phyloP scores from a whole-genome alignment of 2,797 vertebrate species.

The Microcaecilia unicolor region DNA sequence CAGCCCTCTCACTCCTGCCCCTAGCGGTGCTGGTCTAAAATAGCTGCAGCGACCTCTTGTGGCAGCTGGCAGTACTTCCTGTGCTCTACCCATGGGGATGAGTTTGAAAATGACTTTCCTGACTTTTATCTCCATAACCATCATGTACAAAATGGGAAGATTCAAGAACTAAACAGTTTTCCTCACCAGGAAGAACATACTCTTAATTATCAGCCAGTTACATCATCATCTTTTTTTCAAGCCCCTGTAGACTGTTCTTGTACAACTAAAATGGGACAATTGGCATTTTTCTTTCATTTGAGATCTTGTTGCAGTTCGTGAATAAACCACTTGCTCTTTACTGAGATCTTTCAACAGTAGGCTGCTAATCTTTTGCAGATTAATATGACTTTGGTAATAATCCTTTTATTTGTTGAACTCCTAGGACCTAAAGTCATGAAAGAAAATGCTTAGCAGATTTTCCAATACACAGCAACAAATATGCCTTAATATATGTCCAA shows the following conservation, averaged over 20 bases:
- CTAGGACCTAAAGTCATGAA: conserved; percentile 36
- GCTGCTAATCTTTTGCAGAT: conserved; percentile 41
- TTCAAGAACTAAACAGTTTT: no score
- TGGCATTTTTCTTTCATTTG: conserved; percentile 14
- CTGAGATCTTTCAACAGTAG: conserved; percentile 36
- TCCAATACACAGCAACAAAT: conserved; percentile 23
- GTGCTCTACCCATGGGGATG: no score
- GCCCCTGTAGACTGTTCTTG: conserved; percentile 8
- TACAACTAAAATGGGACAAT: conserved; percentile 17
- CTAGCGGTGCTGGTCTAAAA: no score
- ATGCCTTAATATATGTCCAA: conserved; percentile 14
- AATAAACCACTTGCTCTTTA: conserved; percentile 10
- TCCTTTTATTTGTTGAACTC: conserved; percentile 45
- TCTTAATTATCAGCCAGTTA: no score
- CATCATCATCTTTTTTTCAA: no score
- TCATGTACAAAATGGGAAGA: no score
- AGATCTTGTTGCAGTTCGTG: conserved; percentile 29
- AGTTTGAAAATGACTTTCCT: no score
- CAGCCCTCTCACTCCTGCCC: no score
- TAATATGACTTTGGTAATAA: conserved; percentile 37
- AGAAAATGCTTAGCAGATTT: conserved; percentile 32
- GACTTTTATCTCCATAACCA: no score
- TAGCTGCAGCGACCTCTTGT: no score
- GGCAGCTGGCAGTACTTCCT: no score
- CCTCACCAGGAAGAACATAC: no score